Evolutionary conservation across 2,888 invertebrate genomes (phyloP).

Genomic region (Ashinkailepas kermadecensis): DNA sequence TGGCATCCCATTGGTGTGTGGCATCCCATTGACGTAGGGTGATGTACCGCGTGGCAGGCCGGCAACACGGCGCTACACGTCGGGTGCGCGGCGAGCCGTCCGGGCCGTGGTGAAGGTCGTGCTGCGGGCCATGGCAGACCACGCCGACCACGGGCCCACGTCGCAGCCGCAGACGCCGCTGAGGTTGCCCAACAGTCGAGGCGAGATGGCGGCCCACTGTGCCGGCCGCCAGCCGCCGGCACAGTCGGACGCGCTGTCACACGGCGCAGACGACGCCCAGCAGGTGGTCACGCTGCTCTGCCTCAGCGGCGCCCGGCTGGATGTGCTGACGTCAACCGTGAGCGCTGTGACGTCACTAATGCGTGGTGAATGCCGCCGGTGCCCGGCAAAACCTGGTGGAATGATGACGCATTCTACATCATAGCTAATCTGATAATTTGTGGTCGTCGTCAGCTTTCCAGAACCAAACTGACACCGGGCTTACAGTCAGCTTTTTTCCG

Average conservation of each 20-base stretch:
- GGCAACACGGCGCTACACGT: conserved; percentile 4
- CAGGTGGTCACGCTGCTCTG: neutral
- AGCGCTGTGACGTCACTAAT: neutral
- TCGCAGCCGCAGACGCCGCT: neutral
- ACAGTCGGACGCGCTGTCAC: neutral
- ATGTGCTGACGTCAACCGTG: neutral
- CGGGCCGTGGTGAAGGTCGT: neutral
- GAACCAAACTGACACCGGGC: too few relatives aligned
- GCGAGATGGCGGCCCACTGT: neutral
- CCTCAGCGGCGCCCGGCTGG: neutral
- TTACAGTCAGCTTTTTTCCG: too few relatives aligned
- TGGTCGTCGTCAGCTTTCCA: too few relatives aligned
- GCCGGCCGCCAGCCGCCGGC: neutral
- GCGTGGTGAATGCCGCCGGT: too few relatives aligned
- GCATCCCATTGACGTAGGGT: too few relatives aligned
- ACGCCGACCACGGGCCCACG: neutral
- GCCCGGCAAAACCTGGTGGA: too few relatives aligned
- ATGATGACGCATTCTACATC: too few relatives aligned
- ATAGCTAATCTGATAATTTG: too few relatives aligned
- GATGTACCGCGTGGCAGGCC: neutral
- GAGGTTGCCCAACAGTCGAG: neutral
- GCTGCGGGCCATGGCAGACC: neutral
- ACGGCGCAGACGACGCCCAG: neutral
- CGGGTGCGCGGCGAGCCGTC: neutral
- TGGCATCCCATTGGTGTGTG: too few relatives aligned